Conservation (phyloP, 2,797 vertebrate genomes). For the Macroramphosus scolopax region DNA sequence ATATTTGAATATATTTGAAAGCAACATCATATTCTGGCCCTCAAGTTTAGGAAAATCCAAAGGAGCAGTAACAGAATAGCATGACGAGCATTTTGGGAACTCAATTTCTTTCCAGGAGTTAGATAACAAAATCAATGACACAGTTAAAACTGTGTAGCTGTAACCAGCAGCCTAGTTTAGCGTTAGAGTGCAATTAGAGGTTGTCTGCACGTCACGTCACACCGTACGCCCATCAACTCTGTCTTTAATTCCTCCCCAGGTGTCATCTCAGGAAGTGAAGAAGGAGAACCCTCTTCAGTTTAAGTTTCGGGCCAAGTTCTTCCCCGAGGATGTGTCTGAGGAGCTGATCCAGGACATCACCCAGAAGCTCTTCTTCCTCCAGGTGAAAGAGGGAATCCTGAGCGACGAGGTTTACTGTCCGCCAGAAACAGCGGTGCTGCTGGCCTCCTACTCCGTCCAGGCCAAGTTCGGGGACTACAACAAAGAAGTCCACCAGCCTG, state of each 20-base stretch:
- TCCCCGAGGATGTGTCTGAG: conserved; percentile 92
- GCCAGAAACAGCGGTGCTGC: conserved; percentile 93
- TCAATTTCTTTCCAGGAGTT: background rate
- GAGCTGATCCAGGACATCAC: conserved; percentile 98
- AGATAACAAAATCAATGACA: background rate
- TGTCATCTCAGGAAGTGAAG: conserved; percentile 91
- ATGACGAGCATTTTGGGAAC: background rate
- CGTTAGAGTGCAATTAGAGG: no score
- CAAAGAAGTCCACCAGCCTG: conserved; percentile 85
- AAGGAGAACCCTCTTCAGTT: conserved; percentile 95
- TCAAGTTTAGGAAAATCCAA: background rate
- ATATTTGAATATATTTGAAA: no score
- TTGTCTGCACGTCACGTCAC: no score
- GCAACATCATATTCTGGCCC: background rate
- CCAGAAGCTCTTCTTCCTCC: conserved; percentile 97
- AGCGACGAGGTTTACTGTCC: conserved; percentile 95
- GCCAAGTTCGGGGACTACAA: conserved; percentile 93
- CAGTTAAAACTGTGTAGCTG: no score
- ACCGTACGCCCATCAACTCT: background rate
- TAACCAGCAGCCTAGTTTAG: no score
- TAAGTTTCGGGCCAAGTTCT: conserved; percentile 95
- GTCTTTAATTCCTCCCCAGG: conserved; percentile 69
- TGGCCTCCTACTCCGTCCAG: conserved; percentile 94
- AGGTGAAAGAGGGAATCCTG: conserved; percentile 93
- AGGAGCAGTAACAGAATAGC: background rate